Evolutionary conservation across 2,888 invertebrate species (phyloP), one percentile per base, ranked within the genome.

Genomic region (Lycocerus yunnanus): DNA sequence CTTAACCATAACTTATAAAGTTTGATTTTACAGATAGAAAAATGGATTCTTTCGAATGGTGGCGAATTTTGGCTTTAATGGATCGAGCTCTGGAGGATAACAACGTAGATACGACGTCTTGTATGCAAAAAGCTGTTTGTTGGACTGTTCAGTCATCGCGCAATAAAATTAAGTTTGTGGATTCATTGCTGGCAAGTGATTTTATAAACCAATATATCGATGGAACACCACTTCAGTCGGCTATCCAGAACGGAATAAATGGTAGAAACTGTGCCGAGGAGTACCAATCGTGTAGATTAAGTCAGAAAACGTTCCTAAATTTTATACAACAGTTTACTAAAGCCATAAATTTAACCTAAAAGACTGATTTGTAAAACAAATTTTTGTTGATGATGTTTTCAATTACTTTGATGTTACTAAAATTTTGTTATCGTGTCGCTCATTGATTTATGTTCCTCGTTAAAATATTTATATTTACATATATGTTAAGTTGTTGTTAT

Each of bases 71-170:
- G 78, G 84, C 86, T 10, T 86, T 87, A 18, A 81, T 92, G 24
- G 91, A 92, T 77, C 87, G 89, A 61, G 86, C 88, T 11, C 82
- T 92, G 65, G 86, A 88, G 0, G 88, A 89, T 73, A 88, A 91
- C 76, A 88, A 92, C 65, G 88, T 92, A 15, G 91, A 92, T 81
- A 86, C 91, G 2, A 89, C 90, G 0, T 88, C 89, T 0, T 93
- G 93, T 80, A 87, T 90, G 78, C 92, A 92, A 83, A 88, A 90
- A 71, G 88, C 89, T 4, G 87, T 91, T 24, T 93, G 93, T 78
- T 86, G 87, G 78, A 86, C 87, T 70, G 86, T 90, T 13, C 87
- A 88, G 71, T 85, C 84, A 0, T 87, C 88, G 11, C 83, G 87
- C 1, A 82, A 80, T 0, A 87, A 86, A 75, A 85, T 88, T 74